Evolutionary conservation across 2,888 invertebrate species (phyloP).

Genomic region (Cephus sareptanus): DNA sequence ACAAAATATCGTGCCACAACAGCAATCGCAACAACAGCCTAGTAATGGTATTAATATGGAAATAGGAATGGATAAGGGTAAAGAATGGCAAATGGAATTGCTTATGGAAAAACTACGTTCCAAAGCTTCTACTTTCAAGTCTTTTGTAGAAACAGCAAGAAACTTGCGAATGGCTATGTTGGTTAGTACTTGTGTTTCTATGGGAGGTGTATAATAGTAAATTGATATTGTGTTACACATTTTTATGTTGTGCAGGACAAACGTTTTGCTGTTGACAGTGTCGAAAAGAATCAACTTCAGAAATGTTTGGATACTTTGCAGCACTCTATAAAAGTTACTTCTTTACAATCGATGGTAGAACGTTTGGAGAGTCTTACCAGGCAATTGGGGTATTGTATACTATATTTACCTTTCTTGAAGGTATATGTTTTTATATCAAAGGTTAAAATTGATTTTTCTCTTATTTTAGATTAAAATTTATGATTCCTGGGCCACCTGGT

Average conservation of each 20-base stretch:
- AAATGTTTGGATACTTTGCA: constrained; percentile 92
- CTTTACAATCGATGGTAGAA: constrained; percentile 91
- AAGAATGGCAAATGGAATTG: constrained; percentile 85
- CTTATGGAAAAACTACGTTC: constrained; percentile 92
- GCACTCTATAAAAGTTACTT: constrained; percentile 93
- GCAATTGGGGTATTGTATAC: constrained; percentile 78
- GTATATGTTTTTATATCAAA: constrained; percentile 9
- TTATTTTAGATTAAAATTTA: constrained; percentile 81
- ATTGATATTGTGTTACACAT: constrained; percentile 5
- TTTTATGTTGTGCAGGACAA: constrained; percentile 76
- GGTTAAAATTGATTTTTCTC: constrained; percentile 7
- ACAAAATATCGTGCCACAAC: background rate
- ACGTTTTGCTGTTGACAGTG: constrained; percentile 85
- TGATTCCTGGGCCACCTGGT: constrained; percentile 84
- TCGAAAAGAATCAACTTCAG: constrained; percentile 87
- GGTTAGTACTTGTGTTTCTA: constrained; percentile 67
- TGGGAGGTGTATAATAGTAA: background rate
- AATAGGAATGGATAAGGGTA: constrained; percentile 69
- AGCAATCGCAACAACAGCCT: constrained; percentile 15
- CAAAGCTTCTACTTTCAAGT: constrained; percentile 83
- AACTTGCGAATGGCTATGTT: constrained; percentile 87
- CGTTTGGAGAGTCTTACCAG: constrained; percentile 90
- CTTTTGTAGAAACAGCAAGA: constrained; percentile 88
- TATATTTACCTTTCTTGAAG: background rate
- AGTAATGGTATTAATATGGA: constrained; percentile 19